Evolutionary conservation across 2,113 vertebrate genomes (phyloP).

Genomic region (Bagarius yarrelli): DNA sequence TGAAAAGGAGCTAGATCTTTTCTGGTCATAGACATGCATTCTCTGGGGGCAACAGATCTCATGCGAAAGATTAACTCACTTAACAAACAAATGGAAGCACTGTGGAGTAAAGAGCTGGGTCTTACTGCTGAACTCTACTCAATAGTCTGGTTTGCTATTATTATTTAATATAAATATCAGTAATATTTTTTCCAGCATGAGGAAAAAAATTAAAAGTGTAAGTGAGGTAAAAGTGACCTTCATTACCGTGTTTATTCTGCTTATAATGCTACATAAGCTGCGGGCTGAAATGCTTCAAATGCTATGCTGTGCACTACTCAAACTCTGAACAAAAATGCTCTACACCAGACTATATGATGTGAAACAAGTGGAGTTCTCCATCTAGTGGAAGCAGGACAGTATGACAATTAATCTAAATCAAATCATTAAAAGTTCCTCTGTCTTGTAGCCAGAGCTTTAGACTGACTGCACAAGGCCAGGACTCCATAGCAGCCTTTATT

Average conservation of each 20-base stretch:
- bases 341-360: not conserved
- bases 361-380: slow-evolving; percentile 34
- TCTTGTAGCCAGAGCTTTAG: no score
- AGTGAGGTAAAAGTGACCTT: slow-evolving; percentile 23
- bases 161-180: slow-evolving; percentile 39
- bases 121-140: slow-evolving; percentile 42
- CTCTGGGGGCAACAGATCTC: slow-evolving; percentile 30
- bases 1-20: slow-evolving; percentile 29
- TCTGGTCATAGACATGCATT: slow-evolving; percentile 38
- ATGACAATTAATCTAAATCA: not conserved
- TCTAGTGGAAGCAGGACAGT: slow-evolving; percentile 37
- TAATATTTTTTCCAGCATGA: slow-evolving; percentile 37
- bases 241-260: not conserved
- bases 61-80: slow-evolving; percentile 41
- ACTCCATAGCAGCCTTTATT: no score
- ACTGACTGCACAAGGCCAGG: no score
- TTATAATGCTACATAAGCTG: not conserved
- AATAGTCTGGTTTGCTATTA: slow-evolving; percentile 42
- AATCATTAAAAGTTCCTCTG: not conserved
- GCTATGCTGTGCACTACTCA: not conserved
- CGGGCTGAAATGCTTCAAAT: not conserved
- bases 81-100: slow-evolving; percentile 43
- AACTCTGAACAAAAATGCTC: not conserved
- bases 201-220: slow-evolving; percentile 14
- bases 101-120: slow-evolving; percentile 35